Percentiles rank a stretch among this genome's conserved stretches.
phyloP scores from a whole-genome alignment of 1,140 invertebrate genomes.

The Drosophila sulfurigaster region DNA sequence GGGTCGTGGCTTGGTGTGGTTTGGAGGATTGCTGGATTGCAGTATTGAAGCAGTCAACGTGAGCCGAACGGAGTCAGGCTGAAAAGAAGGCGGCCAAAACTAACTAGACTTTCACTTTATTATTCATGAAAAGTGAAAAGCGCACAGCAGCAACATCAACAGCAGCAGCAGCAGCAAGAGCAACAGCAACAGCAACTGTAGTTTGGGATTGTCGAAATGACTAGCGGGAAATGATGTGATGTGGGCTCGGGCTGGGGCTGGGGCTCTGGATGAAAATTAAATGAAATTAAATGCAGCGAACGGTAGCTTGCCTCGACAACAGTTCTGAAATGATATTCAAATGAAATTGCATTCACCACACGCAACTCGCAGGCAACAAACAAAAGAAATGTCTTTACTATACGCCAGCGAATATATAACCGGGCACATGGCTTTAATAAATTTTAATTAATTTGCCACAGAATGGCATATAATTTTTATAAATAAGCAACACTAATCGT shows the following conservation, averaged over 20 bases:
- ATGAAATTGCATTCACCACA: conserved; percentile 53
- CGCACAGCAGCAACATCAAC: conserved; percentile 57
- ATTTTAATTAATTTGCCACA: conserved; percentile 76
- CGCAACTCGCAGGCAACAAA: not conserved
- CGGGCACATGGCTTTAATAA: conserved; percentile 55
- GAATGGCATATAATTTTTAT: conserved; percentile 69
- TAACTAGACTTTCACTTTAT: conserved; percentile 83
- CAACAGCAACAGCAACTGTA: conserved; percentile 36
- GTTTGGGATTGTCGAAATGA: conserved; percentile 75
- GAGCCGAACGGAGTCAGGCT: conserved; percentile 19
- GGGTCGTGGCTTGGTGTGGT: not conserved
- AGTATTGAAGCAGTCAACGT: conserved; percentile 35
- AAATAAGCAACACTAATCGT: conserved; percentile 79
- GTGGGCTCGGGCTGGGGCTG: conserved; percentile 34
- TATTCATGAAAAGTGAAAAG: conserved; percentile 83
- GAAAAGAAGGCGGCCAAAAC: conserved; percentile 53
- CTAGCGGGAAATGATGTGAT: conserved; percentile 71
- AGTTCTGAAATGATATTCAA: conserved; percentile 55
- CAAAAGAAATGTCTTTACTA: conserved; percentile 8
- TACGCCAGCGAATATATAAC: conserved; percentile 1
- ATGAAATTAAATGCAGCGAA: conserved; percentile 78
- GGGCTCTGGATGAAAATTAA: conserved; percentile 70
- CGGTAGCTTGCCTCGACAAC: conserved; percentile 25
- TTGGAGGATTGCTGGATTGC: conserved; percentile 8
- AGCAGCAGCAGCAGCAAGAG: conserved; percentile 13